Evolutionary conservation across 2,888 invertebrate genomes (phyloP).

Genomic region (Orchesella flavescens): DNA sequence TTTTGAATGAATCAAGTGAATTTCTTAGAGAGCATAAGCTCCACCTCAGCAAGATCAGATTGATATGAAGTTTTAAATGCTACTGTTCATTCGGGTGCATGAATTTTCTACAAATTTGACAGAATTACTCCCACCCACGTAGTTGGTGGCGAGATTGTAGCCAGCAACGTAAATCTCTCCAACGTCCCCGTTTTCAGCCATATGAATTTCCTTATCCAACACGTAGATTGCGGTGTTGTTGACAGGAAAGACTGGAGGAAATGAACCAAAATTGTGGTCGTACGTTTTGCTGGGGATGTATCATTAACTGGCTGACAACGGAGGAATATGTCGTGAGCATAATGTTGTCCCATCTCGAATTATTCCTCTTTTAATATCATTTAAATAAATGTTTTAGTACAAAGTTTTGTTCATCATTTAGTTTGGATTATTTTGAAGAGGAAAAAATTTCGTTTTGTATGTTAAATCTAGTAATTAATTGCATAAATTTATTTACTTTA

Average conservation of each 20-base stretch:
- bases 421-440: too few species aligned
- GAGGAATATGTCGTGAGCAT: too few species aligned
- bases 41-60: constrained; percentile 61
- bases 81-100: constrained; percentile 43
- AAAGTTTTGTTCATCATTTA: too few species aligned
- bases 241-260: constrained; percentile 83
- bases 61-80: constrained; percentile 57
- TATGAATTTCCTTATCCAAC: constrained; percentile 81
- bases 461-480: too few species aligned
- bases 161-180: constrained; percentile 72
- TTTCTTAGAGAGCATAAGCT: constrained; percentile 78
- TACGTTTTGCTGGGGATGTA: too few species aligned
- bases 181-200: constrained; percentile 80
- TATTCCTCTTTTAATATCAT: too few species aligned
- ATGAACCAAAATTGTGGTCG: too few species aligned
- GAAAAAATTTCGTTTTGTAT: too few species aligned
- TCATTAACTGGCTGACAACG: too few species aligned
- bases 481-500: too few species aligned
- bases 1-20: constrained; percentile 82
- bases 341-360: too few species aligned
- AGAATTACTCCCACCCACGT: constrained; percentile 67
- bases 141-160: constrained; percentile 69
- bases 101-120: constrained; percentile 71
- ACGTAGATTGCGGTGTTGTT: constrained; percentile 88
- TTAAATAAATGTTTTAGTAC: too few species aligned